Evolutionary conservation across 2,113 vertebrate species (phyloP), one percentile per base, ranked within the genome.

Genomic region (Polypterus bichir): DNA sequence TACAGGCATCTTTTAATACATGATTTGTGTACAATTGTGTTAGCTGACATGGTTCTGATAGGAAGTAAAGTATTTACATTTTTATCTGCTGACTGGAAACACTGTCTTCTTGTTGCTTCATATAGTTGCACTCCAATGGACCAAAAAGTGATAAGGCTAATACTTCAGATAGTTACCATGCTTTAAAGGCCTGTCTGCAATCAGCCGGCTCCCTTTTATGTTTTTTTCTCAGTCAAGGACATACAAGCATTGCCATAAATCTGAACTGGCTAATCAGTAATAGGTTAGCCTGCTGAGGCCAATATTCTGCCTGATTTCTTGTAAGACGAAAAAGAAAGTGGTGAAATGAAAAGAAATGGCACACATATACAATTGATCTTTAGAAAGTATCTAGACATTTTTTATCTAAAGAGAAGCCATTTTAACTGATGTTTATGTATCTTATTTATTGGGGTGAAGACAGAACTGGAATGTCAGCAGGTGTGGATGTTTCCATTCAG

Each of bases 211-310:
- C 65, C 76, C 86, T 92, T 89, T 93, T 80, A 92, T 91, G 88
- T 91, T 81, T 79, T 74, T 86, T 89, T 88, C 82, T 81, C 81
- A 84, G 86, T 82, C 88, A 92, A 93, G 89, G 89, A 89, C 89
- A 85, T 83, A 81, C 86, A 84, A 80, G 65, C 48, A 60, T 7
- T 61, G 58, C 68, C 73, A 74, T 75, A 81, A 71, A 73, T 75
- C 75, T 59, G 62, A 63, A 79, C 81, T 87, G 76, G 89, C 87
- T 92, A 92, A 92, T 92, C 82, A 93, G 89, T 93, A 92, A 92
- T 91, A 81, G 76, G 69, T 73, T 72, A 73, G 83, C 85, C 77
- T 83, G 77, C 84, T 77, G 78, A 86, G 71, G 73, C 73, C 71
- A 80, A 76, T 71, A 73, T 67, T 74, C 69, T 74, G 73, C 77